A percentile compares a stretch with the other conserved stretches of the same genome.
These are phyloP conservation scores for Homarus gammarus DNA, from an alignment of 2,888 invertebrate genomes.

Conservation along the genomic window DNA sequence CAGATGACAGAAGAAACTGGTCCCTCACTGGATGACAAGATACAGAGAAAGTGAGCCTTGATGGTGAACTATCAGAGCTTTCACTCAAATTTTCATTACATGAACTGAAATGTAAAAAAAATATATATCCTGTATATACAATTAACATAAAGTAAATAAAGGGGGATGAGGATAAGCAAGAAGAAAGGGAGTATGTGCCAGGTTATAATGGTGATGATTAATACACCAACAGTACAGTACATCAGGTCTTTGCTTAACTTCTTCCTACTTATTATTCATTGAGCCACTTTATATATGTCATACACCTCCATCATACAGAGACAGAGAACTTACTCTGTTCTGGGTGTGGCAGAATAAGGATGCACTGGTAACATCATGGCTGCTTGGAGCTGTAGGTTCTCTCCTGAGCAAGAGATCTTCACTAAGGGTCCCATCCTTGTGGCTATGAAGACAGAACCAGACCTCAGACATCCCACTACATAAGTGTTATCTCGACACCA, in stretches of 20 bases:
- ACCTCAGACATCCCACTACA: conserved; percentile 42
- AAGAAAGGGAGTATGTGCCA: no score
- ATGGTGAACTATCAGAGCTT: not conserved
- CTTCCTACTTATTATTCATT: no score
- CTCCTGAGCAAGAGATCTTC: conserved; percentile 48
- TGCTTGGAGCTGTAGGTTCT: conserved; percentile 16
- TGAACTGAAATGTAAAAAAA: conserved; percentile 18
- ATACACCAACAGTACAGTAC: no score
- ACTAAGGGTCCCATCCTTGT: conserved; percentile 52
- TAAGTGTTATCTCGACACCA: conserved; percentile 49
- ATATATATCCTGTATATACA: not conserved
- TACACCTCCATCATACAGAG: not conserved
- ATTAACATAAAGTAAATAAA: no score
- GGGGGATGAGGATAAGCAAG: no score
- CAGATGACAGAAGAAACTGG: conserved; percentile 53
- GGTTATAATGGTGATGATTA: no score
- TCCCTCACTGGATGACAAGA: conserved; percentile 45
- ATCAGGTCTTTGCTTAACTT: no score
- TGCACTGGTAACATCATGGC: conserved; percentile 31
- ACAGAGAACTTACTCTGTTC: conserved; percentile 39
- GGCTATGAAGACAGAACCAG: conserved; percentile 51
- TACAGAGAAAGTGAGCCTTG: conserved; percentile 2
- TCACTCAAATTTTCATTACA: not conserved
- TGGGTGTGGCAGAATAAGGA: not conserved
- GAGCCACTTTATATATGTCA: not conserved